Conservation (phyloP, 2,113 vertebrate species). For the Oplegnathus fasciatus region DNA sequence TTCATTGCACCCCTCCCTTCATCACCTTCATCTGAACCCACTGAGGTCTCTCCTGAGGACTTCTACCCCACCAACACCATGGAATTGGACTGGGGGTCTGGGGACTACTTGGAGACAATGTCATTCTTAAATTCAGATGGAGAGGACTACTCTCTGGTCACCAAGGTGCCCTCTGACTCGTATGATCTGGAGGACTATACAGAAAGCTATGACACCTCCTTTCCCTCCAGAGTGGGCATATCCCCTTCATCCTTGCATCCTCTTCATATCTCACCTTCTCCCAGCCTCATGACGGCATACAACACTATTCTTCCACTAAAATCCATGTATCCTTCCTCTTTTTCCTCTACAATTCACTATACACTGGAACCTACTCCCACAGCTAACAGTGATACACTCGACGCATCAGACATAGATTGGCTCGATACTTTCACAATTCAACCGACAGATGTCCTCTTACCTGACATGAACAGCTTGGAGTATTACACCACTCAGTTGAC, state of each 20-base stretch:
- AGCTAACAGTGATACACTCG: constrained; percentile 49
- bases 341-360: constrained; percentile 53
- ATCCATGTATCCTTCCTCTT: constrained; percentile 50
- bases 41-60: constrained; percentile 79
- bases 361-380: constrained; percentile 51
- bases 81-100: constrained; percentile 89
- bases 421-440: constrained; percentile 78
- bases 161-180: constrained; percentile 79
- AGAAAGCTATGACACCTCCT: constrained; percentile 89
- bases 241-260: constrained; percentile 82
- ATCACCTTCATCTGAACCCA: constrained; percentile 79
- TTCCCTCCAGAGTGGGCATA: constrained; percentile 88
- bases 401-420: constrained; percentile 77
- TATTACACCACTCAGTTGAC: constrained; percentile 84
- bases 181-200: constrained; percentile 87
- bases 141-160: constrained; percentile 77
- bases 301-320: constrained; percentile 18
- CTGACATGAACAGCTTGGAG: constrained; percentile 88
- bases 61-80: constrained; percentile 80
- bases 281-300: constrained; percentile 58
- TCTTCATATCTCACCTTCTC: constrained; percentile 40
- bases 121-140: constrained; percentile 78
- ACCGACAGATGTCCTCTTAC: constrained; percentile 85
- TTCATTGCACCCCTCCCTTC: constrained; percentile 74
- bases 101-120: constrained; percentile 89